Percentiles rank a stretch among this genome's conserved stretches.
Conservation (phyloP, 2,113 vertebrate genomes). For the Oreochromis aureus region DNA sequence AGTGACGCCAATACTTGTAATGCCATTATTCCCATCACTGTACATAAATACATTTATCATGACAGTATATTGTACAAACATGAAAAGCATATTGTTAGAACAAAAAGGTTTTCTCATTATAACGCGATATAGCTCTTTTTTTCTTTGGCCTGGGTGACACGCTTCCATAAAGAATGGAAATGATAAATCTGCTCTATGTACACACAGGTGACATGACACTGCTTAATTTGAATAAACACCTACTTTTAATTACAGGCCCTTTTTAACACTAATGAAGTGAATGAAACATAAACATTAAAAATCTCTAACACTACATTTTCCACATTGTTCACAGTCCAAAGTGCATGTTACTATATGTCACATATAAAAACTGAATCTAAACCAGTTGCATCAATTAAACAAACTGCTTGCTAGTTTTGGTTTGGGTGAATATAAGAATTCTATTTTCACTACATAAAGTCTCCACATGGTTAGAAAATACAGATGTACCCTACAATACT, state of each 20-base stretch:
- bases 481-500: accelerated
- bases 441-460: background rate
- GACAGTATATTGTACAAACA: too few species aligned
- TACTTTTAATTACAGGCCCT: accelerated
- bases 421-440: background rate
- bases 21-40: too few species aligned
- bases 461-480: accelerated
- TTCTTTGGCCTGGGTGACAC: accelerated
- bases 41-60: background rate
- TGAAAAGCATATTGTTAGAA: background rate
- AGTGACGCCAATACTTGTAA: too few species aligned
- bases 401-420: background rate
- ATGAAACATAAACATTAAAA: background rate
- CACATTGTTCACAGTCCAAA: background rate
- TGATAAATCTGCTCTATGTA: background rate
- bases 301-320: accelerated
- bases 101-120: accelerated
- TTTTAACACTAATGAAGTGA: accelerated
- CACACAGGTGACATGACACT: background rate
- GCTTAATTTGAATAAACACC: background rate
- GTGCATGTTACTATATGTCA: background rate
- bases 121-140: accelerated
- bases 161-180: background rate
- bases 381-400: background rate
- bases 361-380: background rate